These are phyloP conservation scores for Calyptommatus sinebrachiatus DNA, from an alignment of 2,113 vertebrate species.

Conservation along the genomic window DNA sequence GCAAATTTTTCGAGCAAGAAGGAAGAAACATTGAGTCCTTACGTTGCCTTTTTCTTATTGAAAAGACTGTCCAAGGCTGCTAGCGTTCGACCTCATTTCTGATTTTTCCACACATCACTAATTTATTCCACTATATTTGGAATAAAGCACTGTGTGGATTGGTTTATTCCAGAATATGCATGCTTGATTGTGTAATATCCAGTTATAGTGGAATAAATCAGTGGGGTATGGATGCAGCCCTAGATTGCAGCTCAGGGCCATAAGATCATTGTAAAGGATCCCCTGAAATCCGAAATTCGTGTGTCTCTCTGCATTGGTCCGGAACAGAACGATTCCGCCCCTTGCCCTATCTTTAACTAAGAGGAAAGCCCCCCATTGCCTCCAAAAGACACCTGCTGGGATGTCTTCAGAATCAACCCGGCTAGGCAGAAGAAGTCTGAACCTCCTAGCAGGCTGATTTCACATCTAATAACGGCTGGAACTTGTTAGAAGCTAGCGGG, in stretches of 20 bases:
- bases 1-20: neutral
- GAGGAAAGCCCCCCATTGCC: neutral
- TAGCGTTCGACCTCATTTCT: no score
- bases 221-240: no score
- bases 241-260: neutral
- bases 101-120: no score
- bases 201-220: no score
- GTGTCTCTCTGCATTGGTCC: no score
- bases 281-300: neutral
- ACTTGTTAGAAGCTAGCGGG: neutral
- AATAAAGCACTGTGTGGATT: no score
- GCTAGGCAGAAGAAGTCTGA: neutral
- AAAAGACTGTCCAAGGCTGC: no score
- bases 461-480: neutral
- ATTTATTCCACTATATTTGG: no score
- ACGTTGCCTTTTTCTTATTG: no score
- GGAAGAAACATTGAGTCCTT: no score
- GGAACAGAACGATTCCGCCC: neutral
- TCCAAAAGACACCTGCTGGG: neutral
- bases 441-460: neutral
- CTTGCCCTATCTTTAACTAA: neutral
- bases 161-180: no score
- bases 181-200: no score
- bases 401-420: neutral
- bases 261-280: neutral